phyloP scores from a whole-genome alignment of 2,888 invertebrate genomes.

The Philhelius pedissequus region DNA sequence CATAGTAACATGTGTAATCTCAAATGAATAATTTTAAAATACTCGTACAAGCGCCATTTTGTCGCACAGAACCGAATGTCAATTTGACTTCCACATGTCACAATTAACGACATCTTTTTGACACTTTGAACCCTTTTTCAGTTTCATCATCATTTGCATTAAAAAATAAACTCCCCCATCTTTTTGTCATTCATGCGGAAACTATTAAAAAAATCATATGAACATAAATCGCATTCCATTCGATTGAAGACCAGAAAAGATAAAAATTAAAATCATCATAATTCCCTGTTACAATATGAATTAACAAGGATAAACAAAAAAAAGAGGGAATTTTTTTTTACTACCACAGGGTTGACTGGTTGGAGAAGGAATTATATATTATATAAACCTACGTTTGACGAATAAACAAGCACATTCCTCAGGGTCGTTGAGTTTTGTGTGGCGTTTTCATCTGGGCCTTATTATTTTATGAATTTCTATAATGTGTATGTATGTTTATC shows the following conservation, averaged over 20 bases:
- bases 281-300: slow-evolving; percentile 27
- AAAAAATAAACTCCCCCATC: neutral
- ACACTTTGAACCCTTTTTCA: slow-evolving; percentile 2
- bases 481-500: neutral
- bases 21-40: neutral
- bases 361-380: neutral
- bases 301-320: slow-evolving; percentile 40
- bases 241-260: slow-evolving; percentile 19
- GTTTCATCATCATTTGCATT: neutral
- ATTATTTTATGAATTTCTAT: neutral
- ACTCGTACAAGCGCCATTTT: neutral
- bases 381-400: neutral
- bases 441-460: slow-evolving; percentile 5
- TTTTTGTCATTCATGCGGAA: slow-evolving; percentile 32
- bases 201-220: slow-evolving; percentile 22
- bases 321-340: slow-evolving; percentile 25
- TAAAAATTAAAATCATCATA: slow-evolving; percentile 37
- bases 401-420: neutral
- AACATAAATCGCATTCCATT: slow-evolving; percentile 40
- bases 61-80: neutral
- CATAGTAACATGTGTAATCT: too few species aligned
- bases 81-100: neutral
- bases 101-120: slow-evolving; percentile 4
- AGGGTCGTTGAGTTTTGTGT: neutral
- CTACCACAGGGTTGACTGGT: neutral